These are phyloP conservation scores for Narcine bancroftii DNA, from an alignment of 2,113 vertebrate genomes.

Conservation along the genomic window DNA sequence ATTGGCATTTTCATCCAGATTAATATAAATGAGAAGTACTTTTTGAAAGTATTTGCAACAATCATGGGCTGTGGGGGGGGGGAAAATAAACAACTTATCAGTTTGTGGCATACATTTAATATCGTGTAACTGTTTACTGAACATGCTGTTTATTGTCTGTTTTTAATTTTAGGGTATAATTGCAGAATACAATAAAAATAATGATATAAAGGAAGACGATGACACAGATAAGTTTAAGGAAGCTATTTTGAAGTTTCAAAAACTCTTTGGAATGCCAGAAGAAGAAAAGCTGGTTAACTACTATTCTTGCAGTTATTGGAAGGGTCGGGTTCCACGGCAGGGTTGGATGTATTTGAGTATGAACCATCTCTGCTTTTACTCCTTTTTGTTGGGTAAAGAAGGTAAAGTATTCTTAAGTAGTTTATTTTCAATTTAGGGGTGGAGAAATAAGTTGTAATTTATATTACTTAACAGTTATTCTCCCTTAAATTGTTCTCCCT, in stretches of 20 bases:
- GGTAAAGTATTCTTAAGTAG: constrained; percentile 53
- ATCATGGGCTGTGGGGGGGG: background rate
- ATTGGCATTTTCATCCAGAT: no score
- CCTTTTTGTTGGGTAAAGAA: constrained; percentile 90
- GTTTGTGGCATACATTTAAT: background rate
- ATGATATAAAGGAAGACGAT: constrained; percentile 85
- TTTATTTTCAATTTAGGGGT: constrained; percentile 4
- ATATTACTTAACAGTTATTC: no score
- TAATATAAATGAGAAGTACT: no score
- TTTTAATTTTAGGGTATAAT: constrained; percentile 77
- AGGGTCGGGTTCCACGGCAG: constrained; percentile 88
- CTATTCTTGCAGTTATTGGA: constrained; percentile 98
- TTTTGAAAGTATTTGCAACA: background rate
- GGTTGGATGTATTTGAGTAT: constrained; percentile 99
- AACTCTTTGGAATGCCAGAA: constrained; percentile 91
- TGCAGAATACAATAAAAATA: constrained; percentile 93
- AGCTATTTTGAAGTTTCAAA: constrained; percentile 83
- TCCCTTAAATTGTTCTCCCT: background rate
- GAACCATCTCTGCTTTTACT: constrained; percentile 97
- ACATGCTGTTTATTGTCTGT: background rate
- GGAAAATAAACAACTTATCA: background rate
- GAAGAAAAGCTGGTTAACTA: constrained; percentile 98
- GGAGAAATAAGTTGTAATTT: background rate
- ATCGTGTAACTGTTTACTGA: background rate
- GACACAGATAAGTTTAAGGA: constrained; percentile 97